Evolutionary conservation across 1,140 invertebrate species (phyloP).

Genomic region (Bemisia tabaci): DNA sequence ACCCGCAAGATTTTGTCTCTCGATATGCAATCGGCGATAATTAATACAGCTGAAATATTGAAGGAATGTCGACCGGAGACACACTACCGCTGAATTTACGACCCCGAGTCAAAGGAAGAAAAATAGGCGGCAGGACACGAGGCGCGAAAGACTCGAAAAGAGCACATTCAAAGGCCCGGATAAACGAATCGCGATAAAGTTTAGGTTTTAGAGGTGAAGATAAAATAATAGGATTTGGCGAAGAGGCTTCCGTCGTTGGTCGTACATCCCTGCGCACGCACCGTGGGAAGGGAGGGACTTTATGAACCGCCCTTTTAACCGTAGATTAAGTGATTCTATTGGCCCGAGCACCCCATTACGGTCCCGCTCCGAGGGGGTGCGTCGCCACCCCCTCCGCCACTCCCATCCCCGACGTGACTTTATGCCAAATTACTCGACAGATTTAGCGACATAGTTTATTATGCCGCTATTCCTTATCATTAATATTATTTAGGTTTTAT

Average conservation of each 20-base stretch:
- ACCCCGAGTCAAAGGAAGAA: too few relatives aligned
- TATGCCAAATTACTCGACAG: not conserved
- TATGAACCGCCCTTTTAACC: not conserved
- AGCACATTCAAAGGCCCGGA: too few relatives aligned
- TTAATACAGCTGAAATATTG: too few relatives aligned
- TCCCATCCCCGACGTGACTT: not conserved
- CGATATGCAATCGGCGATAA: too few relatives aligned
- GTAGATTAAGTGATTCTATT: not conserved
- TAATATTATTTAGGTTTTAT: constrained; percentile 1
- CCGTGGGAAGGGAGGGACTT: too few relatives aligned
- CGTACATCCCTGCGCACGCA: not conserved
- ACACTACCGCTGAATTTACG: too few relatives aligned
- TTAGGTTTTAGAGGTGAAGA: not conserved
- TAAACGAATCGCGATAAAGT: not conserved
- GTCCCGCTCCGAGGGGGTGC: not conserved
- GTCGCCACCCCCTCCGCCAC: not conserved
- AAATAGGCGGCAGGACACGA: too few relatives aligned
- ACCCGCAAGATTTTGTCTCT: too few relatives aligned
- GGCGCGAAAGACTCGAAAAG: too few relatives aligned
- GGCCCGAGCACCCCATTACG: not conserved
- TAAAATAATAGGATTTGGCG: not conserved
- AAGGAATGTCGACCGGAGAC: too few relatives aligned
- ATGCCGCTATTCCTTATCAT: not conserved
- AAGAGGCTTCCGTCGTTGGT: not conserved
- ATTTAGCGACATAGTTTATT: not conserved